Evolutionary conservation across 1,140 invertebrate genomes (phyloP).

Genomic region (Drepana arcuata): DNA sequence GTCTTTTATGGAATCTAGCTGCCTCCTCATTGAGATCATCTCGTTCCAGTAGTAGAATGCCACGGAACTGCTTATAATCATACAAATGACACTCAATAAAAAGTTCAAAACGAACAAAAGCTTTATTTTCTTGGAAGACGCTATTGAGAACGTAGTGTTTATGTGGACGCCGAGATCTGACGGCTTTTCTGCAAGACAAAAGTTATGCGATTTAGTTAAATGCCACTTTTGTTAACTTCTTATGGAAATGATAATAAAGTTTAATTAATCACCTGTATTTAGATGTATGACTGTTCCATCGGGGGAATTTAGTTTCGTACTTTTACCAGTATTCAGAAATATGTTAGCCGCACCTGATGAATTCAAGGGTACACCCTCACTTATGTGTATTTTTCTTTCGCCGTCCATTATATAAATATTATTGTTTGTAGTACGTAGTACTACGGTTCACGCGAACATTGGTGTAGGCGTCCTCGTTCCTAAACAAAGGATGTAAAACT

Average conservation of each 20-base stretch:
- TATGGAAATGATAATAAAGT: constrained; percentile 3
- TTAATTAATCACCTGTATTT: constrained; percentile 50
- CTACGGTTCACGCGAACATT: constrained; percentile 33
- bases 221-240: not conserved
- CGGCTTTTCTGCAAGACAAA: constrained; percentile 51
- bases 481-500: constrained; percentile 65
- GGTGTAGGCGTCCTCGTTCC: constrained; percentile 49
- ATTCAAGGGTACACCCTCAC: constrained; percentile 55
- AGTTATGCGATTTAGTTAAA: constrained; percentile 11
- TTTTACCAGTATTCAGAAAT: constrained; percentile 59
- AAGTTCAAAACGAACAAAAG: constrained; percentile 57
- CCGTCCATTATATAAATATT: constrained; percentile 55
- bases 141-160: constrained; percentile 59
- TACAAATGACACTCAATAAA: constrained; percentile 51
- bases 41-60: constrained; percentile 63
- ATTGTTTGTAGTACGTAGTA: constrained; percentile 31
- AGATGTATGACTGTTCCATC: constrained; percentile 62
- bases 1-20: constrained; percentile 44
- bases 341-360: constrained; percentile 56
- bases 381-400: constrained; percentile 51
- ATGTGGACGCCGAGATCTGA: constrained; percentile 60
- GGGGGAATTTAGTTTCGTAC: constrained; percentile 38
- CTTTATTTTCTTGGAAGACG: constrained; percentile 68
- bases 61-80: constrained; percentile 47
- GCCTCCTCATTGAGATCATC: constrained; percentile 47